phyloP scores from a whole-genome alignment of 2,113 vertebrate species.

The Reinhardtius hippoglossoides region DNA sequence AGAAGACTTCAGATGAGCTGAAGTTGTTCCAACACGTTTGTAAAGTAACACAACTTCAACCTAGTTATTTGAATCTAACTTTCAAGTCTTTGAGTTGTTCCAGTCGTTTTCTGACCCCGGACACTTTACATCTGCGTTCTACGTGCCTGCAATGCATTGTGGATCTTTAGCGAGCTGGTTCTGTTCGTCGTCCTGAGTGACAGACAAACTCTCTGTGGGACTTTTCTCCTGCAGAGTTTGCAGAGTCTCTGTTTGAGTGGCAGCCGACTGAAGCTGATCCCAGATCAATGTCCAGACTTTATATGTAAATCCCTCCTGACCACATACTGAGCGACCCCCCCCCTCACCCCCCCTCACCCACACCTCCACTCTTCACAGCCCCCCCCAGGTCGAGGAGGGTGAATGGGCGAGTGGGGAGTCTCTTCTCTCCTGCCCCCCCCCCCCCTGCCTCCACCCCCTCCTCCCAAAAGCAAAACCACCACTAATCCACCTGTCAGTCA shows the following conservation, averaged over 20 bases:
- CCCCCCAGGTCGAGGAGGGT: slow-evolving; percentile 53
- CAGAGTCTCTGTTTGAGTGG: background rate
- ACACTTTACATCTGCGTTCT: too few species aligned
- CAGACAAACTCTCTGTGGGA: too few species aligned
- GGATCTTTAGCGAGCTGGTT: too few species aligned
- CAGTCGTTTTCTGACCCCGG: too few species aligned
- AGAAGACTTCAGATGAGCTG: too few species aligned
- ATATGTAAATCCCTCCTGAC: slow-evolving; percentile 71
- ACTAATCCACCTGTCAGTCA: slow-evolving; percentile 75
- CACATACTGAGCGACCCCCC: slow-evolving; percentile 58
- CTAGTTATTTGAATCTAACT: too few species aligned
- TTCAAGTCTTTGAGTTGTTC: too few species aligned
- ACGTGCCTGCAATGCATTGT: too few species aligned
- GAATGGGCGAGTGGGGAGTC: slow-evolving; percentile 52
- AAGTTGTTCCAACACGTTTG: too few species aligned
- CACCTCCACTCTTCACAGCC: slow-evolving; percentile 11
- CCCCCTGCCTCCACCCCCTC: background rate
- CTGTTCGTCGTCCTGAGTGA: too few species aligned
- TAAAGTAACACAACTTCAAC: too few species aligned
- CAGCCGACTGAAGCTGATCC: slow-evolving; percentile 33
- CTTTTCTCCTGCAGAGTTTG: background rate
- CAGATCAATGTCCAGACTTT: slow-evolving; percentile 56
- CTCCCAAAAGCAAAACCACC: slow-evolving; percentile 26
- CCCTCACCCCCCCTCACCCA: slow-evolving; percentile 20
- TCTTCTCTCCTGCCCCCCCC: slow-evolving; percentile 20